phyloP scores from a whole-genome alignment of 2,113 vertebrate species.

The Corvus hawaiiensis region DNA sequence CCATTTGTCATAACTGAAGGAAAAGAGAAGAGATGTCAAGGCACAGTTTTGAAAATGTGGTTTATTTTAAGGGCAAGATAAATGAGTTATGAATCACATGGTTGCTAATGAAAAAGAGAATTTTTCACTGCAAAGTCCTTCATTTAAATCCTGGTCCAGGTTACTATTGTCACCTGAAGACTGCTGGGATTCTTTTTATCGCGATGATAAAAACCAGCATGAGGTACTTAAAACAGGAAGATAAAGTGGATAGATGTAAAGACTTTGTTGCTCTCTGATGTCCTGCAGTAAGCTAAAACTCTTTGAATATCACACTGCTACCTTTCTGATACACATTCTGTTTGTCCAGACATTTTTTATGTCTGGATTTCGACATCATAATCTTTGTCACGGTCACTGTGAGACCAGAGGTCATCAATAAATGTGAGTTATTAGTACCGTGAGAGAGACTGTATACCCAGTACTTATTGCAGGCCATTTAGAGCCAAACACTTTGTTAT shows the following conservation, averaged over 20 bases:
- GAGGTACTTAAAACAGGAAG: background rate
- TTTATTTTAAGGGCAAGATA: background rate
- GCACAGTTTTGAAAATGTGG: background rate
- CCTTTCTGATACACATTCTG: background rate
- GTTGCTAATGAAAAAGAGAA: background rate
- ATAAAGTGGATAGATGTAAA: background rate
- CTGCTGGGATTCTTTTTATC: background rate
- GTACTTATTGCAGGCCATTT: background rate
- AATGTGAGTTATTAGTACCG: background rate
- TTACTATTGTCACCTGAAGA: background rate
- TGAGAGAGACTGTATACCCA: background rate
- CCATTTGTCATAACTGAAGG: constrained; percentile 10
- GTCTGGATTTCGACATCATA: background rate
- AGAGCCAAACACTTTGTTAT: background rate
- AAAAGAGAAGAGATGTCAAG: background rate
- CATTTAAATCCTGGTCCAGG: background rate
- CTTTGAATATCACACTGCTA: background rate
- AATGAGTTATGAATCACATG: background rate
- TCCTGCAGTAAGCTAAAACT: background rate
- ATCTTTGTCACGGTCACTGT: background rate
- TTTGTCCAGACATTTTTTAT: background rate
- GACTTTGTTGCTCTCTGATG: background rate
- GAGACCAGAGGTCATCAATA: background rate
- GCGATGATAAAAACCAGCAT: background rate
- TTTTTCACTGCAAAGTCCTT: background rate